phyloP scores from a whole-genome alignment of 2,888 invertebrate species.

The Scaptomyza flava region DNA sequence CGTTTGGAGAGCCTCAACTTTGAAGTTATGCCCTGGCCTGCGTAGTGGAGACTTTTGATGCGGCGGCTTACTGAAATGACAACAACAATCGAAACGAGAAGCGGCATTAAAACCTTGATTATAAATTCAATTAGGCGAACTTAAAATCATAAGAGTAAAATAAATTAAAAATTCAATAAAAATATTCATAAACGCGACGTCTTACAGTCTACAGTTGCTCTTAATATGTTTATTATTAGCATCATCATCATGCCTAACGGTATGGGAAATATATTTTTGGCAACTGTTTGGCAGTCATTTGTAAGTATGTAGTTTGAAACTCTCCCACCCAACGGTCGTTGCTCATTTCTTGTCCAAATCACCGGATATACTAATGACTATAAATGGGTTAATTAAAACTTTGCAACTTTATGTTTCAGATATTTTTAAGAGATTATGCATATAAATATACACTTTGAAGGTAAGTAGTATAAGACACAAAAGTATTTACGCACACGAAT shows the following conservation, averaged over 20 bases:
- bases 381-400: slow-evolving; percentile 74
- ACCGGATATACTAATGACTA: slow-evolving; percentile 70
- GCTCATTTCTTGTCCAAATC: slow-evolving; percentile 63
- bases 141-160: slow-evolving; percentile 9
- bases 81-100: slow-evolving; percentile 52
- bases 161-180: slow-evolving; percentile 12
- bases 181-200: slow-evolving; percentile 31
- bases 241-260: slow-evolving; percentile 48
- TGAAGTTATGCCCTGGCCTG: slow-evolving; percentile 61
- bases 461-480: not conserved
- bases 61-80: slow-evolving; percentile 64
- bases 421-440: slow-evolving; percentile 2
- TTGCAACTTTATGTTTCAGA: slow-evolving; percentile 28
- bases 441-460: slow-evolving; percentile 1
- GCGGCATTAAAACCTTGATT: slow-evolving; percentile 73
- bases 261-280: slow-evolving; percentile 42
- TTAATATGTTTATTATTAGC: slow-evolving; percentile 37
- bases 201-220: slow-evolving; percentile 39
- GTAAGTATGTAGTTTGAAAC: slow-evolving; percentile 20
- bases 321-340: slow-evolving; percentile 31
- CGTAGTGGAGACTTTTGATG: slow-evolving; percentile 38
- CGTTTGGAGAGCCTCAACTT: slow-evolving; percentile 54
- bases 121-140: slow-evolving; percentile 73
- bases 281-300: slow-evolving; percentile 32
- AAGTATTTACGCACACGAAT: slow-evolving; percentile 10